A percentile compares a stretch with the other conserved stretches of the same genome.
phyloP scores from a whole-genome alignment of 2,113 vertebrate genomes.

The Cheilinus undulatus region DNA sequence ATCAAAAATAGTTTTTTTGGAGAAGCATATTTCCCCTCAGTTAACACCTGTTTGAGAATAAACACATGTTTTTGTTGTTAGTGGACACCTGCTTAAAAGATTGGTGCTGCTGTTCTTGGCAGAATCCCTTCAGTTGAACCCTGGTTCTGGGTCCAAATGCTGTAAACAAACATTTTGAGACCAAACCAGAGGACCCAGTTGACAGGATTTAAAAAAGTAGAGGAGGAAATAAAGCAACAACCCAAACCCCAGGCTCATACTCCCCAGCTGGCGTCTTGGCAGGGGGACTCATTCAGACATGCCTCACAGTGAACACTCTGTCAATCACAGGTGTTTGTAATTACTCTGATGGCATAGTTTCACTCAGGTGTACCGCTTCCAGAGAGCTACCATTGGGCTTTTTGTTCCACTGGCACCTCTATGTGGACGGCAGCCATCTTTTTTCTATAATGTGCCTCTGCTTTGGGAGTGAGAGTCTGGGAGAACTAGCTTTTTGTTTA shows the following conservation, averaged over 20 bases:
- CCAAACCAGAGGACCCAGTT: background rate
- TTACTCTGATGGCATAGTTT: conserved; percentile 9
- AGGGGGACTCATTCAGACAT: background rate
- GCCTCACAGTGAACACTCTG: background rate
- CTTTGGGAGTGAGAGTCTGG: background rate
- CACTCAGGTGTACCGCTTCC: background rate
- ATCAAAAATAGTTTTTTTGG: too few species aligned
- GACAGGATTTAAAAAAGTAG: background rate
- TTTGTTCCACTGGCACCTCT: background rate
- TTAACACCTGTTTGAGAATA: too few species aligned
- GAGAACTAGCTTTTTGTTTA: background rate
- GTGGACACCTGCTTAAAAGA: too few species aligned
- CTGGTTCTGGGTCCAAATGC: background rate
- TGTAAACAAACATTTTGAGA: background rate
- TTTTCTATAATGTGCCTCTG: background rate
- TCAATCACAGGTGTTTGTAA: conserved; percentile 29
- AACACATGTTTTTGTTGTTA: too few species aligned
- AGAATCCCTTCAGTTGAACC: background rate
- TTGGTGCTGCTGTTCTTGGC: too few species aligned
- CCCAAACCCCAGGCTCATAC: background rate
- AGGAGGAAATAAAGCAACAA: background rate
- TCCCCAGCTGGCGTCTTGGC: background rate
- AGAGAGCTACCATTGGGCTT: background rate
- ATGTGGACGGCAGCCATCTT: background rate
- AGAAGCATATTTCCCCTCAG: too few species aligned